Conservation (phyloP, 2,113 vertebrate genomes). For the Lophotis ruficrista region DNA sequence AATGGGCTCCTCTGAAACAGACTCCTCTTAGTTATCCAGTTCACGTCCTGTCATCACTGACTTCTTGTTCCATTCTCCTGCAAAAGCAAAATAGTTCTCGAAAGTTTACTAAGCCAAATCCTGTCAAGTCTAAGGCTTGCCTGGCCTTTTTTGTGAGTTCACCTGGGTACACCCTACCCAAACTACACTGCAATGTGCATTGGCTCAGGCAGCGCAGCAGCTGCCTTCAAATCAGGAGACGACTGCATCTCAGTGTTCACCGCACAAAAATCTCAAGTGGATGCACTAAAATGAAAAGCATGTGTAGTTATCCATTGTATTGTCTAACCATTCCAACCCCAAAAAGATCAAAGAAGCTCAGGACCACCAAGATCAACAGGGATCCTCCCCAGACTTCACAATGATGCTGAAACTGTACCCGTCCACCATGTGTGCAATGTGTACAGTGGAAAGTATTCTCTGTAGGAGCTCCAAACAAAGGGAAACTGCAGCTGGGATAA, state of each 20-base stretch:
- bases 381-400: not conserved
- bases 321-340: not conserved
- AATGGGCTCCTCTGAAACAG: not conserved
- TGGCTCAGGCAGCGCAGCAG: not conserved
- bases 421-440: not conserved
- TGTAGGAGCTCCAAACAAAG: not conserved
- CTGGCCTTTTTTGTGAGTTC: not conserved
- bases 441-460: not conserved
- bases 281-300: not conserved
- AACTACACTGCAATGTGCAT: not conserved
- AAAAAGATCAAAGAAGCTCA: not conserved
- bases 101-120: not conserved
- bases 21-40: not conserved
- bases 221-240: not conserved
- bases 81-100: not conserved
- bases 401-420: not conserved
- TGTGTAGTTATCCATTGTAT: not conserved
- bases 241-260: not conserved
- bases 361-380: not conserved
- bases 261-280: not conserved
- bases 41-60: not conserved
- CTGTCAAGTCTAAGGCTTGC: not conserved
- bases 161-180: not conserved
- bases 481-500: not conserved
- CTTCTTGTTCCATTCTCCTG: not conserved